A percentile compares a stretch with the other conserved stretches of the same genome.
These are phyloP conservation scores for Willowsia nigromaculata DNA, from an alignment of 2,888 invertebrate species.

Conservation along the genomic window DNA sequence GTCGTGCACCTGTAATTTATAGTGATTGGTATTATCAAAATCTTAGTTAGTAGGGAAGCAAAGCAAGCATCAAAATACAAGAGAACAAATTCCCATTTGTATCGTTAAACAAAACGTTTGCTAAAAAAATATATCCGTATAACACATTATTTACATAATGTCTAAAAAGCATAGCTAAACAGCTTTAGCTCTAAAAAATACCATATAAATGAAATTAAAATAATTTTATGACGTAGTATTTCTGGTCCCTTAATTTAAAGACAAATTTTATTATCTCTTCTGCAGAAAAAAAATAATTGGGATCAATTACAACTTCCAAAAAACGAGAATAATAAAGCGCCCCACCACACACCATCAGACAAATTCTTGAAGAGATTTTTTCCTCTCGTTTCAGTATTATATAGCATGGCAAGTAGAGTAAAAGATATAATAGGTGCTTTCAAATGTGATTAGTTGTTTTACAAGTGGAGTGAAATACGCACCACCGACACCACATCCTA, in stretches of 20 bases:
- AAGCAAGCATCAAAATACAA: neutral
- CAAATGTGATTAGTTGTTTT: constrained; percentile 49
- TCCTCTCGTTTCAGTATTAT: neutral
- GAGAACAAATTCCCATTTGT: too few species aligned
- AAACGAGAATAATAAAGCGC: constrained; percentile 30
- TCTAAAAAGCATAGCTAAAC: too few species aligned
- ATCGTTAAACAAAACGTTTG: too few species aligned
- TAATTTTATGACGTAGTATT: neutral
- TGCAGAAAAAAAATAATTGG: constrained; percentile 11
- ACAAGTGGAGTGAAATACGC: constrained; percentile 43
- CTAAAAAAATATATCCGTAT: too few species aligned
- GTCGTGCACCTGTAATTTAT: neutral
- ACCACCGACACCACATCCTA: constrained; percentile 7
- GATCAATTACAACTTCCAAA: constrained; percentile 32
- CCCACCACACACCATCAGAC: neutral
- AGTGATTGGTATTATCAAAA: neutral
- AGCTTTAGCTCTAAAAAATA: too few species aligned
- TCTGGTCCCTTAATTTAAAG: neutral
- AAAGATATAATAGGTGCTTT: constrained; percentile 29
- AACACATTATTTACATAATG: too few species aligned
- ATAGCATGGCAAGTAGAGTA: neutral
- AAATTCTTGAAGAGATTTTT: constrained; percentile 16
- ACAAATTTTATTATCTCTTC: neutral
- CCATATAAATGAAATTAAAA: constrained; percentile 13
- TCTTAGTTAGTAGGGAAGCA: too few species aligned